Conservation (phyloP, 2,888 invertebrate species). For the Syritta pipiens region DNA sequence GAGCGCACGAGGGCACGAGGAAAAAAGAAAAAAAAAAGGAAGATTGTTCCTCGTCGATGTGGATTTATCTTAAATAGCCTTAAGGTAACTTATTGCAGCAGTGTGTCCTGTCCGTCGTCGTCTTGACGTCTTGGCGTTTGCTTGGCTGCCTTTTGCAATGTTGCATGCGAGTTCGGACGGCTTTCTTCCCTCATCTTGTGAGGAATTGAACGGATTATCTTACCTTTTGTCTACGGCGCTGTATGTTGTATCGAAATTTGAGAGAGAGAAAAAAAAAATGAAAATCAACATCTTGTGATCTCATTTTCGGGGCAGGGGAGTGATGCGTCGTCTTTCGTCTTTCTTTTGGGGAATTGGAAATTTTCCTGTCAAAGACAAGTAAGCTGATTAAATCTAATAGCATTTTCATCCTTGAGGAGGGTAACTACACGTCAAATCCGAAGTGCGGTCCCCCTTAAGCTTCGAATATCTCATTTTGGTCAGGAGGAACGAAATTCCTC, state of each 20-base stretch:
- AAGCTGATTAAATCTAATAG: constrained; percentile 68
- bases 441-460: no score
- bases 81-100: constrained; percentile 69
- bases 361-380: constrained; percentile 43
- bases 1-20: constrained; percentile 37
- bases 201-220: constrained; percentile 68
- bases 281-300: constrained; percentile 47
- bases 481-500: background rate
- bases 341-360: constrained; percentile 52
- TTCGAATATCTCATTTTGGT: no score
- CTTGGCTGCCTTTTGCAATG: constrained; percentile 22
- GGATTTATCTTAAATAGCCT: constrained; percentile 69
- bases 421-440: no score
- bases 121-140: constrained; percentile 60
- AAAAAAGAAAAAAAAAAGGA: constrained; percentile 34
- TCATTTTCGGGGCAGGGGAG: constrained; percentile 37
- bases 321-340: constrained; percentile 37
- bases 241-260: constrained; percentile 61
- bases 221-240: constrained; percentile 48
- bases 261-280: constrained; percentile 31
- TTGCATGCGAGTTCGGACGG: constrained; percentile 45
- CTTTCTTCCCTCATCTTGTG: no score
- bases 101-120: constrained; percentile 53
- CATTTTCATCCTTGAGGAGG: constrained; percentile 46
- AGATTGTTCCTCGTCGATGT: constrained; percentile 60